These are phyloP conservation scores for Zele albiditarsus DNA, from an alignment of 2,888 invertebrate species.

Conservation along the genomic window DNA sequence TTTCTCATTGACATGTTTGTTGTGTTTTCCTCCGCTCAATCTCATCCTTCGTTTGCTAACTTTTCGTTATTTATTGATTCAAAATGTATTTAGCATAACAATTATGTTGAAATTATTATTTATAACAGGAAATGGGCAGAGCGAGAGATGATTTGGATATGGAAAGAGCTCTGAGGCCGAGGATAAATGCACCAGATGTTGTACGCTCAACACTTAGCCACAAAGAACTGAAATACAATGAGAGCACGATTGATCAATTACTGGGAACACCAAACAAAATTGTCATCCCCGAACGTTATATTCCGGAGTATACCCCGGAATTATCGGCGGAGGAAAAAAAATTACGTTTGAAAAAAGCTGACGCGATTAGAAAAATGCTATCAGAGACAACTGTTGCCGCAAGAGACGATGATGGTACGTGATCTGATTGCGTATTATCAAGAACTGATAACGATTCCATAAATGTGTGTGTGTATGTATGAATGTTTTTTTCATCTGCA, in stretches of 20 bases:
- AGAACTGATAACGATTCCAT: slow-evolving; percentile 27
- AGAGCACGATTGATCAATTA: slow-evolving; percentile 89
- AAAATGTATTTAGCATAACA: background rate
- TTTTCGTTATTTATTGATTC: slow-evolving; percentile 33
- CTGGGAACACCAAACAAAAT: slow-evolving; percentile 92
- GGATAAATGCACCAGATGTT: slow-evolving; percentile 88
- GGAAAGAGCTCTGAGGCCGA: slow-evolving; percentile 86
- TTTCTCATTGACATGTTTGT: background rate
- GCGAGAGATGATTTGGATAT: slow-evolving; percentile 90
- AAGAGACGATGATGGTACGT: slow-evolving; percentile 60
- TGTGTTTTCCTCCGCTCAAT: slow-evolving; percentile 21
- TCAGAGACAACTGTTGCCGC: slow-evolving; percentile 80
- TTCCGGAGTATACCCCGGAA: slow-evolving; percentile 92
- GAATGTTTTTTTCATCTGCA: slow-evolving; percentile 44
- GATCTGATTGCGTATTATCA: slow-evolving; percentile 3
- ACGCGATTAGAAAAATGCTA: slow-evolving; percentile 92
- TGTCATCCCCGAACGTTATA: slow-evolving; percentile 91
- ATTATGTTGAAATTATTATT: slow-evolving; percentile 23
- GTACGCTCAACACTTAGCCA: slow-evolving; percentile 86
- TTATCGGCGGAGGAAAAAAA: slow-evolving; percentile 89
- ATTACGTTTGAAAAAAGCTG: slow-evolving; percentile 89
- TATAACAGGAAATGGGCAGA: slow-evolving; percentile 73
- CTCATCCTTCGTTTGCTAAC: slow-evolving; percentile 34
- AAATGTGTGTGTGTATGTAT: background rate
- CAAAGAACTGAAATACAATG: slow-evolving; percentile 81